Conservation (phyloP, 2,797 vertebrate species). For the Pelobates cultripes region DNA sequence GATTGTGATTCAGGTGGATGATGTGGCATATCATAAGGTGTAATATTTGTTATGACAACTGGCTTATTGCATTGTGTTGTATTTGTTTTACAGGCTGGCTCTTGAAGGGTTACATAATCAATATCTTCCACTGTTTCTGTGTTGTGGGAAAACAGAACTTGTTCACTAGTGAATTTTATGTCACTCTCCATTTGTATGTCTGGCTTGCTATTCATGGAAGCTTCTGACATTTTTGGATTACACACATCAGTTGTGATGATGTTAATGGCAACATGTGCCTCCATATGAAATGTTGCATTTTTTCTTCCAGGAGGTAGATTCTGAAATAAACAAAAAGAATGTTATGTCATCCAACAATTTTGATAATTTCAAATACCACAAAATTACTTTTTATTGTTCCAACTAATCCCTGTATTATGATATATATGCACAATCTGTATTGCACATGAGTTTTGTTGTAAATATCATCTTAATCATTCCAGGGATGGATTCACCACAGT, state of each 20-base stretch:
- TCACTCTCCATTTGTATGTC: background rate
- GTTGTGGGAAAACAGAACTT: background rate
- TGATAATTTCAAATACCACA: too few species aligned
- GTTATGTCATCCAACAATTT: background rate
- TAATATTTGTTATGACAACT: background rate
- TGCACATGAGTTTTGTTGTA: too few species aligned
- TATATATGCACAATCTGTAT: too few species aligned
- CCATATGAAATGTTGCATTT: slow-evolving; percentile 8
- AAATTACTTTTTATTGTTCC: too few species aligned
- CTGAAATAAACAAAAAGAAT: slow-evolving; percentile 12
- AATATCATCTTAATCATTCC: too few species aligned
- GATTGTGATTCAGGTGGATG: background rate
- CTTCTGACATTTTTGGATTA: background rate
- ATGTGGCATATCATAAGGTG: slow-evolving; percentile 50
- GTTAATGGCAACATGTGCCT: slow-evolving; percentile 22
- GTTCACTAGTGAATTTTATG: background rate
- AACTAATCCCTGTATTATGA: too few species aligned
- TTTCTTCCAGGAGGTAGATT: slow-evolving; percentile 8
- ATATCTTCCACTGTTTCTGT: background rate
- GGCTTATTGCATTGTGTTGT: slow-evolving; percentile 29
- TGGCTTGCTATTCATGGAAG: background rate
- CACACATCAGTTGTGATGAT: slow-evolving; percentile 3
- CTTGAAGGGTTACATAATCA: slow-evolving; percentile 28
- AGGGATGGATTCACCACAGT: too few species aligned
- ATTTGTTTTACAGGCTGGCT: background rate